Percentiles rank a stretch among this genome's conserved stretches.
Conservation (phyloP, 2,888 invertebrate genomes). For the Callyntrura sp. region DNA sequence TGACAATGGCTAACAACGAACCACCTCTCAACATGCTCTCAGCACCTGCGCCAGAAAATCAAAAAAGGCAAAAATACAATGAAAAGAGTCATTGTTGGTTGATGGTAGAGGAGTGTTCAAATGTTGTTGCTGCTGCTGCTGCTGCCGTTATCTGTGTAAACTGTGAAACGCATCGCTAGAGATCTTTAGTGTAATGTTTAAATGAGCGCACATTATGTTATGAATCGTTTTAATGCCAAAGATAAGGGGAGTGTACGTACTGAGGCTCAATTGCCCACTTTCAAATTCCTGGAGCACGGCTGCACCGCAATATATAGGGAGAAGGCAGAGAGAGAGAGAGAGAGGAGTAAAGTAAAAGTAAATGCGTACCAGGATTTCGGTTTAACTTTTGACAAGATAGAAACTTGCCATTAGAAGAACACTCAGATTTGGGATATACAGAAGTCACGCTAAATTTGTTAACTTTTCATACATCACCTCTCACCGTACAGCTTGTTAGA, state of each 20-base stretch:
- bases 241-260: conserved; percentile 66
- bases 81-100: conserved; percentile 39
- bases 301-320: too few species aligned
- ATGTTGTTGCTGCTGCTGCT: background rate
- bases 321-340: too few species aligned
- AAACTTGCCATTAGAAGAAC: background rate
- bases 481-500: conserved; percentile 9
- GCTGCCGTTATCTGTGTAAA: too few species aligned
- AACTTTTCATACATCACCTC: background rate
- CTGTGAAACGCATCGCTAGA: conserved; percentile 36
- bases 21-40: conserved; percentile 81
- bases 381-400: background rate
- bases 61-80: conserved; percentile 68
- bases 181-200: conserved; percentile 34
- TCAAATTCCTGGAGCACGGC: conserved; percentile 3
- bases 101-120: background rate
- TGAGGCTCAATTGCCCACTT: conserved; percentile 45
- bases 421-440: background rate
- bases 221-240: conserved; percentile 21
- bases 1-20: conserved; percentile 75
- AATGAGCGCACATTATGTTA: conserved; percentile 40
- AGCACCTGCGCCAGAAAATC: conserved; percentile 80
- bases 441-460: conserved; percentile 68
- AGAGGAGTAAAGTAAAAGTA: too few species aligned
- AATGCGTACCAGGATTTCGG: background rate